Percentiles rank a stretch among this genome's conserved stretches.
Evolutionary conservation across 2,797 vertebrate species (phyloP).

Genomic region (Falco columbarius): DNA sequence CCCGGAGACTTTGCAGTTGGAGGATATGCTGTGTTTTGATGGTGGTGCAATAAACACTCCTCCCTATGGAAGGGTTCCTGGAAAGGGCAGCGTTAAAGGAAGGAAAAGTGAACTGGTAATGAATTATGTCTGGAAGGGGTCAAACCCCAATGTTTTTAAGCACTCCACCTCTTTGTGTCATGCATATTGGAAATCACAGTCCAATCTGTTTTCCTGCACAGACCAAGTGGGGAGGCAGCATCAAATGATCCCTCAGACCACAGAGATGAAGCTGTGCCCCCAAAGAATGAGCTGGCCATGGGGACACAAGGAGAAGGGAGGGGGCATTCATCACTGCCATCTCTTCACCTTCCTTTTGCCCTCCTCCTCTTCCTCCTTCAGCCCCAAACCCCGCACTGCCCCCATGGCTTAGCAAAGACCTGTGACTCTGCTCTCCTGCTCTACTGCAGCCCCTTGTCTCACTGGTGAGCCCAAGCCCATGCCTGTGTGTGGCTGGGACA

Average conservation of each 20-base stretch:
- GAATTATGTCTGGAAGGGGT: background rate
- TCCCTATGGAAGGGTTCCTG: fast-evolving
- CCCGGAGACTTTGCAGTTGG: background rate
- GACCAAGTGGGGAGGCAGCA: fast-evolving
- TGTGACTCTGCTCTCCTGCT: background rate
- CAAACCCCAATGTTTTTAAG: background rate
- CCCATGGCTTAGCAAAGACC: background rate
- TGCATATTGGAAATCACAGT: background rate
- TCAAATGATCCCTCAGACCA: background rate
- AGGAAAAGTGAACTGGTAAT: background rate
- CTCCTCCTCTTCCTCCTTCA: background rate
- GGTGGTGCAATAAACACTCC: fast-evolving
- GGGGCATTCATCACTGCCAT: background rate
- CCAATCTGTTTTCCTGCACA: background rate
- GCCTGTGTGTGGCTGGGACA: background rate
- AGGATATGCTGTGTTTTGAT: background rate
- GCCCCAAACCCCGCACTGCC: background rate
- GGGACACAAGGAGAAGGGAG: background rate
- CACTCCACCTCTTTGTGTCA: background rate
- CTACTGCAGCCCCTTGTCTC: background rate
- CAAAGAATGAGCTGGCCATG: background rate
- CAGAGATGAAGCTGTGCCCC: background rate
- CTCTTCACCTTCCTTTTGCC: background rate
- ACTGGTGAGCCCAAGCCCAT: background rate
- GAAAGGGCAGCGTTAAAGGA: background rate